These are phyloP conservation scores for Rhinoraja longicauda DNA, from an alignment of 2,797 vertebrate genomes.

Conservation along the genomic window DNA sequence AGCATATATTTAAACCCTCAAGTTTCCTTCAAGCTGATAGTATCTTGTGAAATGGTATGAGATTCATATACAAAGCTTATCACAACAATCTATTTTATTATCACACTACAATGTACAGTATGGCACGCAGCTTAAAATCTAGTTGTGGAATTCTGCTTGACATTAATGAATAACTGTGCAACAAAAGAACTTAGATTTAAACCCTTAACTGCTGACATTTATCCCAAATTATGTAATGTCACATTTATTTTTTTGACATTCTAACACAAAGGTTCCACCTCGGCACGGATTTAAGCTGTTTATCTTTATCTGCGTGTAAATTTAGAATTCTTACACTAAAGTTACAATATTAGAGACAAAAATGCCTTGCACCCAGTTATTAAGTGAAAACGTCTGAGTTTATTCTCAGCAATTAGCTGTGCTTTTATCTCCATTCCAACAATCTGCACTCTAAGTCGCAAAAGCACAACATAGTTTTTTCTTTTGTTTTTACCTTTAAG, in stretches of 20 bases:
- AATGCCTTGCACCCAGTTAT: not conserved
- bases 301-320: not conserved
- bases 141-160: not conserved
- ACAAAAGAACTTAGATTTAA: not conserved
- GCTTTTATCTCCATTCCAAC: constrained; percentile 5
- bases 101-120: not conserved
- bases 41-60: not conserved
- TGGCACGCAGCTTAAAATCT: not conserved
- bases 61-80: not conserved
- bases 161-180: not conserved
- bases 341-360: not conserved
- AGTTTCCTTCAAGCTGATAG: not conserved
- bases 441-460: not conserved
- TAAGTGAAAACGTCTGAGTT: not conserved
- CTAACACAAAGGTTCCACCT: constrained; percentile 5
- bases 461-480: constrained; percentile 19
- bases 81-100: not conserved
- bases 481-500: constrained; percentile 32
- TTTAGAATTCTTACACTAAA: not conserved
- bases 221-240: not conserved
- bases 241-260: not conserved
- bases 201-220: not conserved
- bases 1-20: not conserved
- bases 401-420: not conserved
- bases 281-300: not conserved